Base-by-base conservation (phyloP, 2,797 vertebrate genomes). In the Chaunax sp. region DNA sequence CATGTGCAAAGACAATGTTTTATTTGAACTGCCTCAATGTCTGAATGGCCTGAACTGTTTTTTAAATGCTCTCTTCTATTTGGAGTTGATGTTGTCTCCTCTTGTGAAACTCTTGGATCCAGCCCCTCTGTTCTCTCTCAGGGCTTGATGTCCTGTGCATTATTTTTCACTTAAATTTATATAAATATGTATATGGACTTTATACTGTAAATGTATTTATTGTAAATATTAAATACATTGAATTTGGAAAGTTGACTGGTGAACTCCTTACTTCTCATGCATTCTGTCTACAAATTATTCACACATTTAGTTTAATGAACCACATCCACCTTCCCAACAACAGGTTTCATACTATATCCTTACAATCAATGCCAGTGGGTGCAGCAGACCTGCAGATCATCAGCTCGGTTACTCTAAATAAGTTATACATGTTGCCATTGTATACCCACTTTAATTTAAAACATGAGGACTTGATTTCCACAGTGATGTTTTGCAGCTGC, bases 61-160 rank as follows among this genome's bases (percentile, higher is more conserved):
- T 58, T 60, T n/a, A 50, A 57, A 75, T 63, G 69, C 65, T 69
- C 73, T 50, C 55, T 43, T 22, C 72, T 62, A 30, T 78, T 64
- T 66, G 72, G 58, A 81, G 72, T 65, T 41, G 60, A 52, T 72
- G 53, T 82, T 78, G 72, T 87, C 81, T 89, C 75, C 76, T 86
- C 51, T 93, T 90, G 93, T 87, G 79, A 86, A 87, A 66, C 68
- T 81, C 68, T 69, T 65, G 77, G 86, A 83, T 92, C 81, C 91
- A 93, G 92, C 91, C 91, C 92, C 87, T 93, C 92, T 93, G 94
- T 95, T 95, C 95, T 95, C 94, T 96, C 95, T 93, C 95, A 93
- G 94, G 96, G 95, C 96, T 97, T 90, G 95, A 97, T 74, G 96
- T 94, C 95, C 95, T 95, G 96, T 94, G 92, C 92, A 93, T 96